Conservation (phyloP, 2,888 invertebrate species). For the Andrena trimmerana region DNA sequence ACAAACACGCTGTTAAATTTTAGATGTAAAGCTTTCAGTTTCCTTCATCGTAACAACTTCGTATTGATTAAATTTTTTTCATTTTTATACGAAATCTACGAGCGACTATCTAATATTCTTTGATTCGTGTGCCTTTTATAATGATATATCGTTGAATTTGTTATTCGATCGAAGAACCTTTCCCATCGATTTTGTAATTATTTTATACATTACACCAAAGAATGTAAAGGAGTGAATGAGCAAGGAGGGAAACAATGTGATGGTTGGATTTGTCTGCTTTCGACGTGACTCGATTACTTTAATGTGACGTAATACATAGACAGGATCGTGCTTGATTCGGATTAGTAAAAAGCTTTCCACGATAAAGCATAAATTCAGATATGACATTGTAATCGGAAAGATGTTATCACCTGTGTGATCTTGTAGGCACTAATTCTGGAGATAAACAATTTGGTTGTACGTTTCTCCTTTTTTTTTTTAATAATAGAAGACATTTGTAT, state of each 20-base stretch:
- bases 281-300: conserved; percentile 27
- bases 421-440: conserved; percentile 11
- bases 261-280: conserved; percentile 36
- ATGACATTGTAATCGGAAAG: background rate
- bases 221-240: conserved; percentile 36
- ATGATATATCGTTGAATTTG: conserved; percentile 33
- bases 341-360: conserved; percentile 14
- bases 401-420: conserved; percentile 14
- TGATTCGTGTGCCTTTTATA: conserved; percentile 31
- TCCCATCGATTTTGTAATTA: conserved; percentile 22
- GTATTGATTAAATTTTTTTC: background rate
- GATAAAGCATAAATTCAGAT: conserved; percentile 22
- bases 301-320: background rate
- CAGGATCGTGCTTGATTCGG: background rate
- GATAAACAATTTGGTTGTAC: conserved; percentile 25
- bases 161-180: conserved; percentile 26
- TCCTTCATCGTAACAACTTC: background rate
- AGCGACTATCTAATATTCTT: conserved; percentile 3
- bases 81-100: conserved; percentile 16
- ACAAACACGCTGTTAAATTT: conserved; percentile 18
- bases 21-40: conserved; percentile 7
- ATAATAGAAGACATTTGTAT: conserved; percentile 14
- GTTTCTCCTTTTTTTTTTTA: background rate
- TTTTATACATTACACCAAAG: conserved; percentile 46
- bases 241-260: conserved; percentile 13